Conservation (phyloP, 92 coral and sea anemone genomes). For the Porites rus region DNA sequence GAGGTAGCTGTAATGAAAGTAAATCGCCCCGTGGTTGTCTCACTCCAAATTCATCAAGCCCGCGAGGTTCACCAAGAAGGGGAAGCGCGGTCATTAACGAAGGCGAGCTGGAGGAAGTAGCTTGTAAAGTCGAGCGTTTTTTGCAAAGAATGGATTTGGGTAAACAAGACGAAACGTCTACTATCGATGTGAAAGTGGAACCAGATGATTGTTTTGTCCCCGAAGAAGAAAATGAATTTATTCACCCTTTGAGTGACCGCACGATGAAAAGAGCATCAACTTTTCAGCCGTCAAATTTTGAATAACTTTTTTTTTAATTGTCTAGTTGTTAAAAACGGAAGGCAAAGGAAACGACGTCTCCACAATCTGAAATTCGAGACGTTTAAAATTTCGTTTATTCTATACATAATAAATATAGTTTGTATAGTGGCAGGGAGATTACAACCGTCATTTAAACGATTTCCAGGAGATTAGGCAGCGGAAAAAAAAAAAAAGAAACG, state of each 20-base stretch:
- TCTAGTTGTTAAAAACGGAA: background rate
- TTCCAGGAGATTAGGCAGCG: background rate
- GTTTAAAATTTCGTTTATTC: background rate
- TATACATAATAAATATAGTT: constrained; percentile 2
- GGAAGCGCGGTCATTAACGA: constrained; percentile 73
- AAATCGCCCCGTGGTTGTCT: constrained; percentile 39
- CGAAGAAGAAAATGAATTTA: constrained; percentile 42
- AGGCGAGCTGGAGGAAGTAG: constrained; percentile 68
- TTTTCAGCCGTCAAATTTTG: constrained; percentile 79
- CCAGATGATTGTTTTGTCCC: constrained; percentile 4
- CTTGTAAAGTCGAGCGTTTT: constrained; percentile 79
- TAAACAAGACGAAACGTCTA: constrained; percentile 54
- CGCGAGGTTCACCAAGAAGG: constrained; percentile 64
- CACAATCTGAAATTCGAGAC: background rate
- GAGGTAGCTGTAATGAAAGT: constrained; percentile 56
- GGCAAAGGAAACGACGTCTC: background rate
- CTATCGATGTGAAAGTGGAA: constrained; percentile 10
- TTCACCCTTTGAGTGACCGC: constrained; percentile 5
- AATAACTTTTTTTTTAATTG: constrained; percentile 24
- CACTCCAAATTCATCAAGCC: constrained; percentile 48
- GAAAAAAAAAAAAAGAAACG: background rate
- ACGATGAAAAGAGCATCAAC: constrained; percentile 47
- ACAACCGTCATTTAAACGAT: background rate
- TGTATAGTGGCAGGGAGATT: background rate
- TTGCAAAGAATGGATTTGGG: constrained; percentile 73